A percentile compares a stretch with the other conserved stretches of the same genome.
These are phyloP conservation scores for Polylopha cassiicola DNA, from an alignment of 2,888 invertebrate species.

Conservation along the genomic window DNA sequence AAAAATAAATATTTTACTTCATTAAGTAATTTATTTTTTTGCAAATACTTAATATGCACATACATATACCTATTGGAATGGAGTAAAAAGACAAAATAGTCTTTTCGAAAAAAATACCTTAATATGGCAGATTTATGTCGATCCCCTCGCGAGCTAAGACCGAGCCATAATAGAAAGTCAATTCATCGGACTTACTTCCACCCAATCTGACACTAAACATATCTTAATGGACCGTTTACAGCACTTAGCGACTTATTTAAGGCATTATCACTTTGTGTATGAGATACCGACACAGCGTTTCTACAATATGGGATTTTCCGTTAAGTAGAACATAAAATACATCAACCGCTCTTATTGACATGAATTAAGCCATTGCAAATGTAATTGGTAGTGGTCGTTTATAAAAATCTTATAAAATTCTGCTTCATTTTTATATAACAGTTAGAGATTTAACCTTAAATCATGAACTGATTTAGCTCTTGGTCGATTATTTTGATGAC, in stretches of 20 bases:
- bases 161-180: conserved; percentile 39
- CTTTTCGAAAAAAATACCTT: neutral
- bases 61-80: too few relatives aligned
- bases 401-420: too few relatives aligned
- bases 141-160: conserved; percentile 18
- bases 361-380: conserved; percentile 35
- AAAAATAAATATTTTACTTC: too few relatives aligned
- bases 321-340: conserved; percentile 66
- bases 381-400: conserved; percentile 36
- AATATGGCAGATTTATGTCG: conserved; percentile 1
- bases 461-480: conserved; percentile 21
- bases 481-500: too few relatives aligned
- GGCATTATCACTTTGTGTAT: conserved; percentile 33
- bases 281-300: conserved; percentile 39
- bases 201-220: conserved; percentile 51
- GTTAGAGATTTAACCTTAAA: too few relatives aligned
- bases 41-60: too few relatives aligned
- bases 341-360: conserved; percentile 42
- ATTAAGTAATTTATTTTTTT: too few relatives aligned
- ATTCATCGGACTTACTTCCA: conserved; percentile 48
- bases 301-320: conserved; percentile 56
- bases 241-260: conserved; percentile 39
- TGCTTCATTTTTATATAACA: too few relatives aligned
- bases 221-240: conserved; percentile 47
- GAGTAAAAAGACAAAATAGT: too few relatives aligned